Conservation (phyloP, 2,113 vertebrate genomes). For the Myotis lucifugus region DNA sequence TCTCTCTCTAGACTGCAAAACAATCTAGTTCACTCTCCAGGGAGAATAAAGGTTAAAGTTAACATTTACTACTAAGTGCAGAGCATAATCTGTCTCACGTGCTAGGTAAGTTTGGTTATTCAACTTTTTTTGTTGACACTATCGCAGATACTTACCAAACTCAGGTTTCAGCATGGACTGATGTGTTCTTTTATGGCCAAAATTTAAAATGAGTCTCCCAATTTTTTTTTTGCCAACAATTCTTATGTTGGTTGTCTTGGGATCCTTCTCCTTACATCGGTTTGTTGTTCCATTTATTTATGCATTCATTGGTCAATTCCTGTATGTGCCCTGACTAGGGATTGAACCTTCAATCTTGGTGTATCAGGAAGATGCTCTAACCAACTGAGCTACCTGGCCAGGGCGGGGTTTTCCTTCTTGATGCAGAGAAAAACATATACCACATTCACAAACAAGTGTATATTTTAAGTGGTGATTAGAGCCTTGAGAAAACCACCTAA, state of each 20-base stretch:
- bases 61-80: neutral
- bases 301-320: too few species aligned
- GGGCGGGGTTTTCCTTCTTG: neutral
- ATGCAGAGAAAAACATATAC: neutral
- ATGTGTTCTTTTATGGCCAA: slow-evolving; percentile 2
- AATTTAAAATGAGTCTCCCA: slow-evolving; percentile 32
- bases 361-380: neutral
- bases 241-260: neutral
- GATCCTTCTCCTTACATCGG: neutral
- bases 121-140: neutral
- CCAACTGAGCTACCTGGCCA: neutral
- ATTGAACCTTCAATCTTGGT: too few species aligned
- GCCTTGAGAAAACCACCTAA: neutral
- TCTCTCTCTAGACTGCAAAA: neutral
- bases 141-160: neutral
- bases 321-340: too few species aligned
- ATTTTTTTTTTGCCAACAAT: slow-evolving; percentile 12
- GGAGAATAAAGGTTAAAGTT: slow-evolving; percentile 18
- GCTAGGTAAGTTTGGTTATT: neutral
- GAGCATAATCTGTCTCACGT: neutral
- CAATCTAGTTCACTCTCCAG: neutral
- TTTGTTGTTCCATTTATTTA: too few species aligned
- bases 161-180: neutral
- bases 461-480: neutral
- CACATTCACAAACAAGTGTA: neutral